phyloP scores from a whole-genome alignment of 2,113 vertebrate genomes.

The Craseonycteris thonglongyai region DNA sequence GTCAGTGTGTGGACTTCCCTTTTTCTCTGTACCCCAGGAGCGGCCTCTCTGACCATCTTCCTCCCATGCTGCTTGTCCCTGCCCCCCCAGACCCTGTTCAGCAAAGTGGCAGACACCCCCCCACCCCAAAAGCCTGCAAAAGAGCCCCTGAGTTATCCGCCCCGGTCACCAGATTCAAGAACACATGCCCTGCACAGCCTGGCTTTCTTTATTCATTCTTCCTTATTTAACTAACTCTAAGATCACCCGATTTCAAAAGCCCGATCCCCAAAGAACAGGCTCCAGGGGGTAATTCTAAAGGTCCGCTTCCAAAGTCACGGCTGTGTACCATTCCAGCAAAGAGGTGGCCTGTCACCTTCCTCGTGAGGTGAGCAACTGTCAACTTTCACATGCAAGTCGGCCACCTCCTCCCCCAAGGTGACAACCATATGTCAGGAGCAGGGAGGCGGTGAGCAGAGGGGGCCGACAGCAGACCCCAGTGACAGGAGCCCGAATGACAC shows the following conservation, averaged over 20 bases:
- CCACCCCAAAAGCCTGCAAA: background rate
- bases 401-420: background rate
- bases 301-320: background rate
- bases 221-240: background rate
- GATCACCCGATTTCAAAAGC: background rate
- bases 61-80: background rate
- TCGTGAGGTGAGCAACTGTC: background rate
- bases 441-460: too few species aligned
- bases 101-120: background rate
- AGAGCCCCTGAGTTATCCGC: background rate
- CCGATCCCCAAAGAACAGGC: background rate
- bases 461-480: too few species aligned
- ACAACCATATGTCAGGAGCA: background rate
- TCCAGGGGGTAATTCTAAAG: background rate
- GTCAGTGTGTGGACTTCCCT: background rate
- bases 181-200: accelerated
- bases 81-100: too few species aligned
- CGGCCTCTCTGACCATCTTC: constrained; percentile 27
- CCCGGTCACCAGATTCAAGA: background rate
- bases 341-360: background rate
- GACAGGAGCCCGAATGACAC: background rate
- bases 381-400: background rate
- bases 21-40: constrained; percentile 25
- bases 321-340: background rate
- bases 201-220: too few species aligned